Conservation (phyloP, 2,113 vertebrate genomes). For the Boulengeromyrus knoepffleri region DNA sequence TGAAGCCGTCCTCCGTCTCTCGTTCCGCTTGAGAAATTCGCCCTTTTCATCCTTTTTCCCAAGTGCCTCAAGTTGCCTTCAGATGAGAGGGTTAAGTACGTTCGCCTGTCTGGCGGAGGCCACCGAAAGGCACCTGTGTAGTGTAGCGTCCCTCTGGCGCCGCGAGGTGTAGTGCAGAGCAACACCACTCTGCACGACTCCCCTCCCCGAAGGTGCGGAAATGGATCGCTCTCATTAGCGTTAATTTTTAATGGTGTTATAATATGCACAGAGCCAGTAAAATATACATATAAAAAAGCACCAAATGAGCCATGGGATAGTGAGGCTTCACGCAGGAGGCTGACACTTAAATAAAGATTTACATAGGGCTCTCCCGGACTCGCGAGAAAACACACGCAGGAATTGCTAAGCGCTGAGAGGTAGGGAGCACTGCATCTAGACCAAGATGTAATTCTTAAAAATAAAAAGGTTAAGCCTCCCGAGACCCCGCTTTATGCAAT, state of each 20-base stretch:
- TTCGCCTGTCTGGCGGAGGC: not conserved
- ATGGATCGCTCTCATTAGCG: not conserved
- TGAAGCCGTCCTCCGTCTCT: not conserved
- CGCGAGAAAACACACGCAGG: not conserved
- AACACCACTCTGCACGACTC: not conserved
- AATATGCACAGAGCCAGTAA: not conserved
- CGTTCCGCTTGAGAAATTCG: not conserved
- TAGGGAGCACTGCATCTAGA: not conserved
- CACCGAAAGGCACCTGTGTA: not conserved
- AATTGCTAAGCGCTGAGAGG: not conserved
- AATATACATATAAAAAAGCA: not conserved
- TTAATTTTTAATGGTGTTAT: not conserved
- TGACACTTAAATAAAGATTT: conserved; percentile 1
- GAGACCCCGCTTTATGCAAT: conserved; percentile 35
- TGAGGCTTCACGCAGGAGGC: not conserved
- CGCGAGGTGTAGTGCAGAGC: not conserved
- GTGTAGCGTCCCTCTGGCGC: not conserved
- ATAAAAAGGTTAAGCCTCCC: conserved; percentile 16
- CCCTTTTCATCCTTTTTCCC: not conserved
- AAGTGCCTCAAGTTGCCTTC: not conserved
- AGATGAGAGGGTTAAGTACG: not conserved
- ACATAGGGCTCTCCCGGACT: not conserved
- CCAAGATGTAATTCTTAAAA: not conserved
- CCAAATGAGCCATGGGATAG: not conserved
- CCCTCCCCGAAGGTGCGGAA: not conserved